Percentiles rank a stretch among this genome's conserved stretches.
These are phyloP conservation scores for Callimorpha dominula DNA, from an alignment of 2,888 invertebrate species.

Conservation along the genomic window DNA sequence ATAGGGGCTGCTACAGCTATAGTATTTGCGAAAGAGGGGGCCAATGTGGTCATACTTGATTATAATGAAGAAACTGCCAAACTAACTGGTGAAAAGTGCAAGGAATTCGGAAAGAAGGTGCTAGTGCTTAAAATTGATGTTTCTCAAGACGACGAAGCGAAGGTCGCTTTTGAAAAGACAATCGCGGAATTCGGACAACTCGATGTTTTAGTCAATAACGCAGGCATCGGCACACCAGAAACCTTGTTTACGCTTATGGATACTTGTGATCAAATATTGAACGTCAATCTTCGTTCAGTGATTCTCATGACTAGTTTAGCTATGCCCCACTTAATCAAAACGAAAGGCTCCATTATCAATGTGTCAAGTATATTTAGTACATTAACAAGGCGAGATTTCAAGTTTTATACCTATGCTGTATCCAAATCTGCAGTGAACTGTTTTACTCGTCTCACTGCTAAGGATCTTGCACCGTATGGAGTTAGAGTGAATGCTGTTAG, in stretches of 20 bases:
- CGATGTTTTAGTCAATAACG: conserved; percentile 51
- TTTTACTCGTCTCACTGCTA: conserved; percentile 89
- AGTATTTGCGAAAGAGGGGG: no score
- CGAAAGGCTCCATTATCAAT: conserved; percentile 25
- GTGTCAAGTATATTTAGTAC: conserved; percentile 10
- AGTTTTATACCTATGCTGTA: conserved; percentile 30
- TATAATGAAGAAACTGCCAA: no score
- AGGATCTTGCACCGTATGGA: conserved; percentile 86
- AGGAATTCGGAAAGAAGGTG: no score
- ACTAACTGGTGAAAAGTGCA: no score
- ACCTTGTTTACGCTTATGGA: no score
- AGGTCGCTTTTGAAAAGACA: conserved; percentile 47
- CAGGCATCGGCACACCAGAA: conserved; percentile 40
- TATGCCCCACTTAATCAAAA: conserved; percentile 13
- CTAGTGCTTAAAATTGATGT: no score
- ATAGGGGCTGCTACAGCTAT: no score
- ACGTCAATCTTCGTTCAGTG: conserved; percentile 18
- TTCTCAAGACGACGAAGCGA: conserved; percentile 36
- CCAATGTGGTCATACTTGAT: no score
- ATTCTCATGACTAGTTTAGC: conserved; percentile 16
- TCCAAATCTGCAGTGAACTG: conserved; percentile 33
- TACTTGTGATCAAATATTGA: conserved; percentile 24
- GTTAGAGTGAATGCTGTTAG: conserved; percentile 90
- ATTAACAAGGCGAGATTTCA: background rate
- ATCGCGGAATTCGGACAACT: conserved; percentile 47